Evolutionary conservation across 2,888 invertebrate genomes (phyloP).

Genomic region (Elysia crispata): DNA sequence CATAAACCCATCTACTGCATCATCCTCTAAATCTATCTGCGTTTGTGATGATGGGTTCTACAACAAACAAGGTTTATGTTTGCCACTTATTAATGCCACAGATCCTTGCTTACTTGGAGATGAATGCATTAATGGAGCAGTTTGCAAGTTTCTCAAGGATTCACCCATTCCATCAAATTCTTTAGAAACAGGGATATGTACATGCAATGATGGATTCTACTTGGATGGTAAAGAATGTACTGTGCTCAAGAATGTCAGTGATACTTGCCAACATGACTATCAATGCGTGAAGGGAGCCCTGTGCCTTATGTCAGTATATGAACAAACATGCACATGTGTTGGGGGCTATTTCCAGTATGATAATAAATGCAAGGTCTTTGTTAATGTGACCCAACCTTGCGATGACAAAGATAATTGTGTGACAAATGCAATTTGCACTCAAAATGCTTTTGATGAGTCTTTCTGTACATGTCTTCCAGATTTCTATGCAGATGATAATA

Average conservation of each 20-base stretch:
- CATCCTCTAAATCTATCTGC: conserved; percentile 37
- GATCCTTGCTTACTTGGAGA: conserved; percentile 37
- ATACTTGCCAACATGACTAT: conserved; percentile 35
- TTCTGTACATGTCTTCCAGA: conserved; percentile 44
- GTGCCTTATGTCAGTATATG: conserved; percentile 19
- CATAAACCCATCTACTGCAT: background rate
- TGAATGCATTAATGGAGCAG: conserved; percentile 18
- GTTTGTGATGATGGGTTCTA: conserved; percentile 46
- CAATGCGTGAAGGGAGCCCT: conserved; percentile 37
- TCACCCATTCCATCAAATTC: background rate
- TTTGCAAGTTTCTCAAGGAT: background rate
- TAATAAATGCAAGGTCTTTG: conserved; percentile 25
- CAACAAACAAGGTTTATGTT: conserved; percentile 40
- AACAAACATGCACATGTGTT: conserved; percentile 39
- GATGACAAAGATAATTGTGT: conserved; percentile 44
- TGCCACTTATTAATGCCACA: conserved; percentile 40
- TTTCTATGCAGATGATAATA: conserved; percentile 38
- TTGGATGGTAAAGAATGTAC: conserved; percentile 34
- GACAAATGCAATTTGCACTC: conserved; percentile 27
- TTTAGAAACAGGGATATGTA: conserved; percentile 22
- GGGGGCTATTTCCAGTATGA: conserved; percentile 42
- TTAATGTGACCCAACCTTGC: conserved; percentile 40
- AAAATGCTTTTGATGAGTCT: conserved; percentile 1
- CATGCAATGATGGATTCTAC: conserved; percentile 44
- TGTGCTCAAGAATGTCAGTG: conserved; percentile 39